Evolutionary conservation across 2,113 vertebrate genomes (phyloP).

Genomic region (Cervus canadensis): DNA sequence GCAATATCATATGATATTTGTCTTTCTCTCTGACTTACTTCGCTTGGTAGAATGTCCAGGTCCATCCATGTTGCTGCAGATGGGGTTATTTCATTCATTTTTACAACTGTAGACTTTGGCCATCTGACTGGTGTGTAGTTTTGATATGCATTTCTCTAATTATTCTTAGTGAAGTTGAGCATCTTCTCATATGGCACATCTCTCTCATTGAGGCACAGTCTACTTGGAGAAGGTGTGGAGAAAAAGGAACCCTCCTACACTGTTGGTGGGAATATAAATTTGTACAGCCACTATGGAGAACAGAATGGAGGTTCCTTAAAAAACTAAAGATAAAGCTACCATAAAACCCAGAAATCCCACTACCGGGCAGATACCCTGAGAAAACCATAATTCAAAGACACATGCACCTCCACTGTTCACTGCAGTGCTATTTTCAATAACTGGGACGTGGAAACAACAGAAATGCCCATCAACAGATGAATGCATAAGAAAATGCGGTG

Average conservation of each 20-base stretch:
- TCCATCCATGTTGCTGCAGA: neutral
- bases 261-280: neutral
- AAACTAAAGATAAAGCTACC: neutral
- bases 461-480: neutral
- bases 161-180: neutral
- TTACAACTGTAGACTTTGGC: neutral
- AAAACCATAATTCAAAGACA: neutral
- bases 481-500: neutral
- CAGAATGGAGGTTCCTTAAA: too few species aligned
- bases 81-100: neutral
- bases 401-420: neutral
- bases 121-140: neutral
- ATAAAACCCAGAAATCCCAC: neutral
- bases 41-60: neutral
- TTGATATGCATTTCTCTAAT: neutral
- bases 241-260: neutral
- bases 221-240: neutral
- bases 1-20: neutral
- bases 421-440: rapidly evolving
- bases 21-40: neutral
- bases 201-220: neutral
- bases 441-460: neutral
- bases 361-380: neutral
- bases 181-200: neutral
- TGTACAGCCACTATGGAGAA: neutral